phyloP scores from a whole-genome alignment of 2,797 vertebrate species.

The Pantherophis vulpinus region DNA sequence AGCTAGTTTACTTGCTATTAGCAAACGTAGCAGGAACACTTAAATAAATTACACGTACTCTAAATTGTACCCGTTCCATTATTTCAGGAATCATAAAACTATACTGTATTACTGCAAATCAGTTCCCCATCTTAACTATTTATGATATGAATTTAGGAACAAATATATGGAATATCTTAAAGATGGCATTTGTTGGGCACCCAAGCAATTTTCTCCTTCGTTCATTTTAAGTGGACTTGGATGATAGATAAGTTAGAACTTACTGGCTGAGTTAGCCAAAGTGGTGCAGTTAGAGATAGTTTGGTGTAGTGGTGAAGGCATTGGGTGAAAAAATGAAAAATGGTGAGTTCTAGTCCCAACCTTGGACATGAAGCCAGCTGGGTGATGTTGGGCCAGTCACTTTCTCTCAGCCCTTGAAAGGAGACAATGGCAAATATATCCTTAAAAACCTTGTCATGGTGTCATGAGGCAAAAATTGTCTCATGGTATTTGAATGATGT shows the following conservation, averaged over 20 bases:
- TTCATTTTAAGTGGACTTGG: not conserved
- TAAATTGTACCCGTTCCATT: not conserved
- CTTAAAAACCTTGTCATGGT: not conserved
- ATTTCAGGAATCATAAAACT: not conserved
- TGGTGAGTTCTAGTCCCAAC: not conserved
- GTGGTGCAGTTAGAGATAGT: not conserved
- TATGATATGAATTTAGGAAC: not conserved
- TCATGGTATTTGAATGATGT: not conserved
- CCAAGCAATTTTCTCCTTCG: not conserved
- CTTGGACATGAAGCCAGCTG: not conserved
- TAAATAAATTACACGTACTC: slow-evolving; percentile 32
- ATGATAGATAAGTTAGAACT: not conserved
- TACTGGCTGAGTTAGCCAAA: not conserved
- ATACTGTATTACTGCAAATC: not conserved
- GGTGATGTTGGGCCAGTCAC: not conserved
- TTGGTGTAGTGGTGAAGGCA: not conserved
- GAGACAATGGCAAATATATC: not conserved
- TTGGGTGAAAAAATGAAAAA: not conserved
- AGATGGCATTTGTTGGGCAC: not conserved
- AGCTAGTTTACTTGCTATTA: slow-evolving; percentile 23
- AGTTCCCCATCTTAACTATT: not conserved
- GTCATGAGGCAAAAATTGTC: not conserved
- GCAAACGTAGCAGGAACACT: slow-evolving; percentile 24
- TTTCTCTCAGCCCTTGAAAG: not conserved
- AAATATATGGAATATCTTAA: not conserved